Percentiles rank a stretch among this genome's conserved stretches.
These are phyloP conservation scores for Clupea harengus DNA, from an alignment of 2,113 vertebrate species.

Conservation along the genomic window DNA sequence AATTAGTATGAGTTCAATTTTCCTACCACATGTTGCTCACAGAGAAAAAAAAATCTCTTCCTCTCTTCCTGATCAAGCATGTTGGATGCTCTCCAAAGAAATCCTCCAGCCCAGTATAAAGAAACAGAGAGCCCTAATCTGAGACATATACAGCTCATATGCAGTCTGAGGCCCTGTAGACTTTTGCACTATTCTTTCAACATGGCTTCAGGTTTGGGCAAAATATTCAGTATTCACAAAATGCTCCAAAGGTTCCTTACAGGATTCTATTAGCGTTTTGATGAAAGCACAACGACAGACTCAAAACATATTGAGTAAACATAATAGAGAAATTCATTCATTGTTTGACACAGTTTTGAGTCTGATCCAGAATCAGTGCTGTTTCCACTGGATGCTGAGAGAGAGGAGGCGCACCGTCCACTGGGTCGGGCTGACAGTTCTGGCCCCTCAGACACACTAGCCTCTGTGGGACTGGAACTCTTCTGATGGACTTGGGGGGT, in stretches of 20 bases:
- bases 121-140: neutral
- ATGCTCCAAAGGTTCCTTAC: neutral
- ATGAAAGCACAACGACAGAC: neutral
- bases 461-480: constrained; percentile 40
- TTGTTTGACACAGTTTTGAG: neutral
- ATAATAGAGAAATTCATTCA: neutral
- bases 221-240: neutral
- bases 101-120: neutral
- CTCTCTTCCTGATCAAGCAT: neutral
- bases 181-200: no score
- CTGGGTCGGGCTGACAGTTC: constrained; percentile 53
- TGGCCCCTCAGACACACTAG: constrained; percentile 41
- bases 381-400: constrained; percentile 48
- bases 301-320: neutral
- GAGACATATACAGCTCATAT: neutral
- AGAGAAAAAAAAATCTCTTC: neutral
- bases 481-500: neutral
- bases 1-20: constrained; percentile 10
- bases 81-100: neutral
- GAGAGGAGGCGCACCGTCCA: constrained; percentile 35
- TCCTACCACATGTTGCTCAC: constrained; percentile 14
- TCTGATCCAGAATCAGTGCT: neutral
- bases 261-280: neutral
- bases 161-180: neutral
- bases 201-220: no score